These are phyloP conservation scores for Acrossocheilus wenchowensis DNA, from an alignment of 2,797 vertebrate genomes.

Conservation along the genomic window DNA sequence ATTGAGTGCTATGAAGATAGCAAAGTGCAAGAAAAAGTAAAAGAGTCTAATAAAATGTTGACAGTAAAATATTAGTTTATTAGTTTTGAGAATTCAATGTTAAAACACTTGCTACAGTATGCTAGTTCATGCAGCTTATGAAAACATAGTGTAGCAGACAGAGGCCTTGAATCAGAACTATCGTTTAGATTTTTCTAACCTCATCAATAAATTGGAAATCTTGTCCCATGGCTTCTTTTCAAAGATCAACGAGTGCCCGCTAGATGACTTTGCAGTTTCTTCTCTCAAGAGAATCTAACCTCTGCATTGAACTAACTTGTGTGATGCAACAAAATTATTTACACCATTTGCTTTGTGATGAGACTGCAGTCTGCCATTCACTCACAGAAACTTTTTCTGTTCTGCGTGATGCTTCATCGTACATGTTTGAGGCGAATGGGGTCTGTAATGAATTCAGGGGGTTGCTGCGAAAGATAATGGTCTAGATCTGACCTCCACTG, in stretches of 20 bases:
- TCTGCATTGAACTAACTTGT: neutral
- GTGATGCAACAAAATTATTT: neutral
- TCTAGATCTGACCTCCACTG: neutral
- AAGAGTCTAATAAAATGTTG: neutral
- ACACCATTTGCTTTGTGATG: neutral
- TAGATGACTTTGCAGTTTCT: constrained; percentile 61
- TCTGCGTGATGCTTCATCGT: neutral
- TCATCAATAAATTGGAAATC: neutral
- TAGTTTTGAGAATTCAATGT: neutral
- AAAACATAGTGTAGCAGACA: neutral
- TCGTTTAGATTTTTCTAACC: neutral
- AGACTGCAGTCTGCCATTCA: neutral
- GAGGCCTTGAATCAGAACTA: neutral
- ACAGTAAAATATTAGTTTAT: neutral
- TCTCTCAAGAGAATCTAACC: neutral
- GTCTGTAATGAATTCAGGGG: neutral
- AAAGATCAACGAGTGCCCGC: constrained; percentile 2
- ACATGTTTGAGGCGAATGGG: neutral
- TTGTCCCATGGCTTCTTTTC: constrained; percentile 22
- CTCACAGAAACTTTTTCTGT: neutral
- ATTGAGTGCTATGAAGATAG: neutral
- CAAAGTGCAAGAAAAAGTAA: neutral
- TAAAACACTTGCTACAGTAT: neutral
- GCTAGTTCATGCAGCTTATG: neutral
- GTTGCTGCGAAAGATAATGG: neutral